A percentile compares a stretch with the other conserved stretches of the same genome.
Evolutionary conservation across 2,113 vertebrate genomes (phyloP).

Genomic region (Sebastes fasciatus): DNA sequence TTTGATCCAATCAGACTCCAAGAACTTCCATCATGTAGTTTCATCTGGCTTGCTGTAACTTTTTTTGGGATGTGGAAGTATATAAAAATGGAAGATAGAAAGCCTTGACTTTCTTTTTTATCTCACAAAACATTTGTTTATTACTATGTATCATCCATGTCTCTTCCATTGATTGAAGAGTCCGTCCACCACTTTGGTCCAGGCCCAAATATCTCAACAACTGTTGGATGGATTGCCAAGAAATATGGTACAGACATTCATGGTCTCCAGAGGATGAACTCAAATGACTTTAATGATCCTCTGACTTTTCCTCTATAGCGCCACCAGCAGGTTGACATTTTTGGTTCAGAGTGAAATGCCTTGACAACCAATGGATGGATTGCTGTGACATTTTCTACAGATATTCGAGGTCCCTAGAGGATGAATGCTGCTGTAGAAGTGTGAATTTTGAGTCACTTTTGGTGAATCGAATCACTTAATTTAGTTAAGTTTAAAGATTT

Average conservation of each 20-base stretch:
- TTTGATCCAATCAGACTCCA: conserved; percentile 4
- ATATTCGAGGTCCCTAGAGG: background rate
- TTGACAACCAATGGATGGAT: background rate
- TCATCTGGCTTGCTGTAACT: background rate
- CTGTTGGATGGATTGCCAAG: background rate
- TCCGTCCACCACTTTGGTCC: background rate
- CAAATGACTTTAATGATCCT: background rate
- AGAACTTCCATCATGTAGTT: background rate
- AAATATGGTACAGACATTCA: background rate
- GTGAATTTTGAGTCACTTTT: background rate
- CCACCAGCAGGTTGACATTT: background rate
- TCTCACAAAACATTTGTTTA: background rate
- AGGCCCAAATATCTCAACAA: background rate
- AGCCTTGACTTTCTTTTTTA: background rate
- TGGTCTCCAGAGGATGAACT: background rate
- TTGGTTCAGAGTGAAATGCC: background rate
- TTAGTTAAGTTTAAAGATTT: background rate
- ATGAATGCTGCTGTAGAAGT: background rate
- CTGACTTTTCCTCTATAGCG: background rate
- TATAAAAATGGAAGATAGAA: background rate
- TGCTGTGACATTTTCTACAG: background rate
- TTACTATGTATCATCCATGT: background rate
- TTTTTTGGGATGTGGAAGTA: background rate
- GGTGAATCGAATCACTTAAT: background rate
- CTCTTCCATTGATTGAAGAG: background rate